Base-by-base conservation (phyloP, 2,888 invertebrate genomes). In the Pristionchus maxplancki region DNA sequence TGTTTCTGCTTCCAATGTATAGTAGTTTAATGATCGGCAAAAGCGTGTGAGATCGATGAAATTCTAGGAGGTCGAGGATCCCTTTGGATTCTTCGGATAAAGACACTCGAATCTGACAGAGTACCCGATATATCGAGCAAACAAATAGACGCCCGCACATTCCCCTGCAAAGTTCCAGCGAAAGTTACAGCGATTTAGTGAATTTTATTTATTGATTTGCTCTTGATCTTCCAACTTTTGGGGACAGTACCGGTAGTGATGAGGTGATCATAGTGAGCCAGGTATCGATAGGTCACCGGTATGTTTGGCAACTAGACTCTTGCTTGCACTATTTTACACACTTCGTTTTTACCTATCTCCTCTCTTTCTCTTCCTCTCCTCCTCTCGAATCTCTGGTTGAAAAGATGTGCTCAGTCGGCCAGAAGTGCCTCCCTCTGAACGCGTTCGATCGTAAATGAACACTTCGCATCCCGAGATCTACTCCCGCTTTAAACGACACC, bases 81-180 rank as follows among this genome's bases (percentile, higher is more conserved):
- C 53, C 53, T 6, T 8, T 24, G 37, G 17, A 71, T 71, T 71
- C 31, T 34, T 28, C 13, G 71, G 71, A 71, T 71, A 37, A 31
- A 31, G 64, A 64, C 20, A 37, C 71, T 71, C 37, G 37, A n/a
- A 71, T 71, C 20, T 24, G 71, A 71, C 37, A 71, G 5, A 31
- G 31, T 17, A 64, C 64, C n/a, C 64, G 71, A 71, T 31, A 71
- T 71, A 31, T 37, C 31, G 78, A 34, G 58, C 58, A 58, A 58
- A 58, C 44, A 44, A 78, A 74, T 40, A 74, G 40, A 78, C 78
- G 78, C 78, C 78, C 78, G 48, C 78, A 78, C 78, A 78, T 37
- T 67, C n/a, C 50, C 17, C 64, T 71, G 71, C 71, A 71, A 34
- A 37, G 62, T 62, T 62, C n/a, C 28, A 62, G 24, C n/a, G 11